phyloP scores from a whole-genome alignment of 2,797 vertebrate species.

The Poeciliopsis presidionis region DNA sequence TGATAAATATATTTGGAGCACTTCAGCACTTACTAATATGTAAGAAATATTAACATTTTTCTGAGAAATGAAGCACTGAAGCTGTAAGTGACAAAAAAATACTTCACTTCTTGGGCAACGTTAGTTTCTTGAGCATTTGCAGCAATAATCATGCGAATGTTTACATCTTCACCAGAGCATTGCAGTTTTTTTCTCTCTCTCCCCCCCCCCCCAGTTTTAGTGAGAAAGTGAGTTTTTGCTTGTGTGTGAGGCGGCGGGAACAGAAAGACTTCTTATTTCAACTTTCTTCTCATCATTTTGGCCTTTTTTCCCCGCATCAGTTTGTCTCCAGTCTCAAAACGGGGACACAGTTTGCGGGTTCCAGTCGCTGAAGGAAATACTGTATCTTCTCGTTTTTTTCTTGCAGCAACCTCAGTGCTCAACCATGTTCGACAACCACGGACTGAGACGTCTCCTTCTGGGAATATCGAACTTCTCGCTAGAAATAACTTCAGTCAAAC shows the following conservation, averaged over 20 bases:
- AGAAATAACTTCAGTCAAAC: not conserved
- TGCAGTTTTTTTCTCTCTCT: not conserved
- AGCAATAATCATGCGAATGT: not conserved
- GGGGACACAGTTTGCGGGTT: not conserved
- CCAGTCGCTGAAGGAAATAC: not conserved
- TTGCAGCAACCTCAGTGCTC: not conserved
- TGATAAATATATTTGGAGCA: not conserved
- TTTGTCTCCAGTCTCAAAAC: not conserved
- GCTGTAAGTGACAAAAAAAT: not conserved
- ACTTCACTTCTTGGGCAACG: not conserved
- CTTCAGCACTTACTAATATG: not conserved
- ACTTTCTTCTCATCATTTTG: not conserved
- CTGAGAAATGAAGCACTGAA: not conserved
- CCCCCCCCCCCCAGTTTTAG: not conserved
- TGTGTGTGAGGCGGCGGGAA: not conserved
- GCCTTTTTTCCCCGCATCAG: no score
- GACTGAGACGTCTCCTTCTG: not conserved
- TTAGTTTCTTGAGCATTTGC: not conserved
- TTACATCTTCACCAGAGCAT: not conserved
- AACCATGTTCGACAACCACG: not conserved
- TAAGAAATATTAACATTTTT: not conserved
- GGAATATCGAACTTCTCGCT: not conserved
- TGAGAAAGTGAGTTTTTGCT: not conserved
- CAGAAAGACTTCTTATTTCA: not conserved
- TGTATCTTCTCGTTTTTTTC: not conserved